Conservation (phyloP, 2,113 vertebrate species). For the Leuciscus idus region DNA sequence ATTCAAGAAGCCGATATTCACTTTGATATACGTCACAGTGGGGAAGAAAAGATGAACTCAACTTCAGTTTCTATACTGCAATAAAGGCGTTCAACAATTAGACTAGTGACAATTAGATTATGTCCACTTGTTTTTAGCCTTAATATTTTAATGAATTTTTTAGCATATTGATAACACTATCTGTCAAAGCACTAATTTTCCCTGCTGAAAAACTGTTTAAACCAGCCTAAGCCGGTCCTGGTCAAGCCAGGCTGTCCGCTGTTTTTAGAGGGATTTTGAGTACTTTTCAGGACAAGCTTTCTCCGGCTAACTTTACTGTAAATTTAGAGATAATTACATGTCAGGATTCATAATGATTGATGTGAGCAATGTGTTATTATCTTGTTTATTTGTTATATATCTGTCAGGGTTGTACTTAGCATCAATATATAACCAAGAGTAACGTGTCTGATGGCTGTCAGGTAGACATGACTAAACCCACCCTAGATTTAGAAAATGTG, state of each 20-base stretch:
- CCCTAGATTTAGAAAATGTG: not conserved
- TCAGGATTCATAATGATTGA: not conserved
- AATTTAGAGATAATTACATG: not conserved
- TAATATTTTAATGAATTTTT: not conserved
- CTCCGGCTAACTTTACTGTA: not conserved
- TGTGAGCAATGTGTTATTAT: not conserved
- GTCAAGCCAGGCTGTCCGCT: not conserved
- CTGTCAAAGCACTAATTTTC: not conserved
- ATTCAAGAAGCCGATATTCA: too few species aligned
- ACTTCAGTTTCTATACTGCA: not conserved
- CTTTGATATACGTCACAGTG: too few species aligned
- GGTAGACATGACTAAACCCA: not conserved
- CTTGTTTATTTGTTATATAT: not conserved
- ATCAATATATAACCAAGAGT: not conserved
- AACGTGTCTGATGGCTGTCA: not conserved
- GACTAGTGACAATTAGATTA: not conserved
- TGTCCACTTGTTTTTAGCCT: not conserved
- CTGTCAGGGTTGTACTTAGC: not conserved
- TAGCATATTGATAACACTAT: not conserved
- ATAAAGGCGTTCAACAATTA: not conserved
- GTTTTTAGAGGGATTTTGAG: not conserved
- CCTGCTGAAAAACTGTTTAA: not conserved
- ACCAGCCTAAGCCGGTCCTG: not conserved
- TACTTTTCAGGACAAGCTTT: not conserved
- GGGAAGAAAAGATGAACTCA: too few species aligned